Conservation (phyloP, 2,888 invertebrate species). For the Tanaodytes sp. region DNA sequence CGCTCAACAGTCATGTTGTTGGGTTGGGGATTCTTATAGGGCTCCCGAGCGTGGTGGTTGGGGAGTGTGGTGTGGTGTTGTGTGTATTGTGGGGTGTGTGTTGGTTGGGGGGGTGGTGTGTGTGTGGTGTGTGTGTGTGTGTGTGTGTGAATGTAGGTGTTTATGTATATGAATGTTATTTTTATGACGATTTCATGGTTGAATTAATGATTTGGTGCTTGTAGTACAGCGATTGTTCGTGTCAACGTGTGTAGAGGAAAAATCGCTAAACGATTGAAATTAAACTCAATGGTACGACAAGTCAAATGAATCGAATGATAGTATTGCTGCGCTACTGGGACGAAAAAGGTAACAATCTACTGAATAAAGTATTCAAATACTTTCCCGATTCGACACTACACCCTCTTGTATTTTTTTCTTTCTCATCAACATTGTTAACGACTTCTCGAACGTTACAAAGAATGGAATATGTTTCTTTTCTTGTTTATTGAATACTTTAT, state of each 20-base stretch:
- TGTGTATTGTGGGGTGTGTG: slow-evolving; percentile 67
- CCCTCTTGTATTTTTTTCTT: too few species aligned
- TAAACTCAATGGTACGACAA: slow-evolving; percentile 46
- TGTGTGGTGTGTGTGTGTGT: slow-evolving; percentile 35
- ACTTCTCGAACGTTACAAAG: too few species aligned
- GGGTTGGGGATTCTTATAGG: slow-evolving; percentile 94
- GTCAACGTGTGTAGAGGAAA: slow-evolving; percentile 52
- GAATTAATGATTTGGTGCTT: too few species aligned
- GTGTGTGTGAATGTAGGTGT: slow-evolving; percentile 30
- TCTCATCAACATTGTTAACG: too few species aligned
- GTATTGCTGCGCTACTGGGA: slow-evolving; percentile 19
- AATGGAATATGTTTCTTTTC: too few species aligned
- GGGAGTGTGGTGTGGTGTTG: slow-evolving; percentile 71
- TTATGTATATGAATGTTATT: slow-evolving; percentile 16
- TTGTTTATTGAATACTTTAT: too few species aligned
- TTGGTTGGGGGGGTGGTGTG: slow-evolving; percentile 58
- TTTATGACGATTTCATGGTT: too few species aligned
- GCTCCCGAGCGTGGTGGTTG: slow-evolving; percentile 94
- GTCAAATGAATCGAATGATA: slow-evolving; percentile 33
- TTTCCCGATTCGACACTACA: too few species aligned
- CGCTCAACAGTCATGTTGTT: too few species aligned
- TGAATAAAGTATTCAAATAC: slow-evolving; percentile 21
- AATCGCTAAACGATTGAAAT: slow-evolving; percentile 52
- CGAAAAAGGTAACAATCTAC: not conserved
- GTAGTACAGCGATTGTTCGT: slow-evolving; percentile 25